phyloP scores from a whole-genome alignment of 2,113 vertebrate species.

The Strix aluco region DNA sequence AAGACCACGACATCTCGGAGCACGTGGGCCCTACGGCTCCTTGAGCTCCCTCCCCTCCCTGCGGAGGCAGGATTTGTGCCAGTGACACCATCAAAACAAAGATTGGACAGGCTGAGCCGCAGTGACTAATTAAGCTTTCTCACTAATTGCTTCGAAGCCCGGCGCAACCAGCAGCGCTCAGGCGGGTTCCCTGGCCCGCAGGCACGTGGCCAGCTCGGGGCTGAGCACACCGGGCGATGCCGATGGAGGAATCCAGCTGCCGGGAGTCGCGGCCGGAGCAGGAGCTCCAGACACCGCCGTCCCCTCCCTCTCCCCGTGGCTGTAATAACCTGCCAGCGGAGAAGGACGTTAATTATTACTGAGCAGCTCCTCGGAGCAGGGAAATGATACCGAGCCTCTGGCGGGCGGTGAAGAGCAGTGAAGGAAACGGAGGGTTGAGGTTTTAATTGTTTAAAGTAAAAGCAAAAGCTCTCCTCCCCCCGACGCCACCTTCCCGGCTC shows the following conservation, averaged over 20 bases:
- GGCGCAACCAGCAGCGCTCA: not conserved
- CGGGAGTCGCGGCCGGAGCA: fast-evolving
- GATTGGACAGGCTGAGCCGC: not conserved
- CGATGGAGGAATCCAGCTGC: not conserved
- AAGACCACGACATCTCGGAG: not conserved
- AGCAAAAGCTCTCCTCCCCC: not conserved
- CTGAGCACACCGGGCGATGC: not conserved
- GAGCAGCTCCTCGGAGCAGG: not conserved
- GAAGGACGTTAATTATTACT: not conserved
- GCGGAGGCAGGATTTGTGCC: not conserved
- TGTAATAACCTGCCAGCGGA: not conserved
- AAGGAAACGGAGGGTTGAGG: not conserved
- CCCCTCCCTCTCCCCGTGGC: not conserved
- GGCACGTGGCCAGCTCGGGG: not conserved
- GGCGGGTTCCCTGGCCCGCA: fast-evolving
- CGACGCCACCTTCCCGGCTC: not conserved
- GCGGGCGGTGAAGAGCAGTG: fast-evolving
- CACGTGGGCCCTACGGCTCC: fast-evolving
- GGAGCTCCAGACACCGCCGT: not conserved
- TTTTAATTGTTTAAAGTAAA: not conserved
- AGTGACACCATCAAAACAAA: not conserved
- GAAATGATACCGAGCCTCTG: fast-evolving
- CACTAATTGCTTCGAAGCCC: not conserved
- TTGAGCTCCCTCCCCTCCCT: not conserved
- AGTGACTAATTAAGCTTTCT: not conserved